Conservation (phyloP, 2,113 vertebrate genomes). For the Hemichromis elongatus region DNA sequence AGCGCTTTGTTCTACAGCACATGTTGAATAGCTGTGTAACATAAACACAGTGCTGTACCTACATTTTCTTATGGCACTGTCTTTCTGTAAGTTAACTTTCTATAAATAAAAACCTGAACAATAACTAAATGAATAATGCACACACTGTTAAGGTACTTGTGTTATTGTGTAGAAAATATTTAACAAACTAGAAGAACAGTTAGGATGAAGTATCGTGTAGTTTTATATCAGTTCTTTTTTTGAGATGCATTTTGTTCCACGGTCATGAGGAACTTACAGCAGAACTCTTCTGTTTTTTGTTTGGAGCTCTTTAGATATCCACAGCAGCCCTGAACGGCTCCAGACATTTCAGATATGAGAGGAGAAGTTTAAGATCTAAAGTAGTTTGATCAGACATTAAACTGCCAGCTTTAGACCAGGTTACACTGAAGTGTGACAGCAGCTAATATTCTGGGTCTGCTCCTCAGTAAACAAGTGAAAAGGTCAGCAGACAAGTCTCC, state of each 20-base stretch:
- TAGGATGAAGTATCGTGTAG: neutral
- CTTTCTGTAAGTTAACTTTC: neutral
- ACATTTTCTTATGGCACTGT: neutral
- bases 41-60: neutral
- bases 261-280: neutral
- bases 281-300: neutral
- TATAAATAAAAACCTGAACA: neutral
- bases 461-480: accelerated
- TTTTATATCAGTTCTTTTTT: neutral
- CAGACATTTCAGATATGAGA: neutral
- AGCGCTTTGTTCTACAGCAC: neutral
- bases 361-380: neutral
- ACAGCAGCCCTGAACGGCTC: accelerated
- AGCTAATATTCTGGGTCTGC: neutral
- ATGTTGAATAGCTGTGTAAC: neutral
- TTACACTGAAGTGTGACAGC: accelerated
- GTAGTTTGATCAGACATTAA: neutral
- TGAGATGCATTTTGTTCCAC: neutral
- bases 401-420: neutral
- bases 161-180: neutral
- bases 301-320: neutral
- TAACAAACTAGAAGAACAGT: neutral
- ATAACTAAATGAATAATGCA: neutral
- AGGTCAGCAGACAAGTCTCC: neutral
- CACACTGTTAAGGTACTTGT: neutral